Evolutionary conservation across 1,140 invertebrate genomes (phyloP), one percentile per base, ranked within the genome.

Genomic region (Drosophila sechellia): DNA sequence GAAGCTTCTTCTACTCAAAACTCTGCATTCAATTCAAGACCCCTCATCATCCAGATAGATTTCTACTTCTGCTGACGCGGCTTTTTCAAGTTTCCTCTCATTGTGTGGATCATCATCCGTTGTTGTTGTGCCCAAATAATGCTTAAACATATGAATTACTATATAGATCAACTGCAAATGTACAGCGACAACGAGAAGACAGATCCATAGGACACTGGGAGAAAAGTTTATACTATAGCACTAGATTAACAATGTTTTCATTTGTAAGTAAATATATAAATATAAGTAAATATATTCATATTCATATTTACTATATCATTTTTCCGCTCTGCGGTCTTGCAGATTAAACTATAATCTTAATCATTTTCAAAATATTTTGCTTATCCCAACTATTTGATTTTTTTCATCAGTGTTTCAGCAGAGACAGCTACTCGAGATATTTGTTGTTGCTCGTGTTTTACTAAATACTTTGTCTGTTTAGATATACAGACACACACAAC

Each of bases 81-180:
- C 75, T 73, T 77, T 52, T 87, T 86, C 75, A 79, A 83, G 83
- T 76, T 87, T 57, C 65, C 57, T 37, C 31, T 17, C 49, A 17
- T 65, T 65, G 61, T 81, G 77, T 57, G 64, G 40, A 72, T 77
- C 59, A 17, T 22, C 58, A 31, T 31, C 22, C 11, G 50, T 55
- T 13, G 50, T 52, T 85, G 52, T 73, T 48, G 60, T 70, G 48
- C 35, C 65, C 77, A 76, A 77, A 81, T 69, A 77, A 81, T 81
- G 74, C 68, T 78, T 59, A 78, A 83, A 78, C 79, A 72, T 73
- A 83, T 83, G 71, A 87, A 69, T 87, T 87, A 87, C 79, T 87
- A 87, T 87, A 89, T 87, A 87, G 79, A 87, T 89, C 83, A 78
- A 71, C 79, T 81, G 78, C 78, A 81, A 58, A 80, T 74, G 65